phyloP scores from a whole-genome alignment of 2,888 invertebrate species.

The Cheilosia vulpina region DNA sequence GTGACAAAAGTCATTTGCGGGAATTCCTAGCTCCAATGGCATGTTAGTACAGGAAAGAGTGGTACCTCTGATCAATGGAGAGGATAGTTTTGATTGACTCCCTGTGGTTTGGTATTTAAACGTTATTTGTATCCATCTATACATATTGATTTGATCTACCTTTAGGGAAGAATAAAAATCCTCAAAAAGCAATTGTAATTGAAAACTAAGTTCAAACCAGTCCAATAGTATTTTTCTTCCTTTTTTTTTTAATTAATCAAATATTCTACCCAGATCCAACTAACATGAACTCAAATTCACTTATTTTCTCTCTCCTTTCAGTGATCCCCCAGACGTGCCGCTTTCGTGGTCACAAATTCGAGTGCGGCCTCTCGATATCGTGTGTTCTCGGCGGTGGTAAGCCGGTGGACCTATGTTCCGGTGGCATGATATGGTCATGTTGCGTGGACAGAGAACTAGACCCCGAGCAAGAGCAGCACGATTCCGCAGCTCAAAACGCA shows the following conservation, averaged over 20 bases:
- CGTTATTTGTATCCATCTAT: too few relatives aligned
- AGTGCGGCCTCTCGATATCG: constrained; percentile 95
- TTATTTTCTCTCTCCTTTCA: constrained; percentile 84
- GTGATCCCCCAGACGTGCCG: constrained; percentile 95
- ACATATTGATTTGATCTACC: too few relatives aligned
- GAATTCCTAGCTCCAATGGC: too few relatives aligned
- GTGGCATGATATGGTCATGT: constrained; percentile 97
- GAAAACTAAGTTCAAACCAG: too few relatives aligned
- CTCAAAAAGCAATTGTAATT: too few relatives aligned
- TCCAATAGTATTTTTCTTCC: background rate
- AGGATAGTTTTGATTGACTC: too few relatives aligned
- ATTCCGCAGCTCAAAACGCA: constrained; percentile 91
- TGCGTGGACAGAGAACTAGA: constrained; percentile 91
- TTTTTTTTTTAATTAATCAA: background rate
- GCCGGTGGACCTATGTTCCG: constrained; percentile 95
- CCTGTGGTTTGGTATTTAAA: too few relatives aligned
- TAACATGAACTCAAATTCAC: background rate
- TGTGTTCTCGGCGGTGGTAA: constrained; percentile 95
- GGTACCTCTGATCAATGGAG: too few relatives aligned
- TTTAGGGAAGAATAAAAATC: too few relatives aligned
- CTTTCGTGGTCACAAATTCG: constrained; percentile 93
- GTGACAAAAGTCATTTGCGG: too few relatives aligned
- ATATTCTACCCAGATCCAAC: background rate
- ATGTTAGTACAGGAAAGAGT: too few relatives aligned
- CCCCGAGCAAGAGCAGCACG: constrained; percentile 85